Percentiles rank a stretch among this genome's conserved stretches.
Evolutionary conservation across 37 sponge, comb jelly and placozoan species (phyloP).

Genomic region (Chondrosia reniformis): DNA sequence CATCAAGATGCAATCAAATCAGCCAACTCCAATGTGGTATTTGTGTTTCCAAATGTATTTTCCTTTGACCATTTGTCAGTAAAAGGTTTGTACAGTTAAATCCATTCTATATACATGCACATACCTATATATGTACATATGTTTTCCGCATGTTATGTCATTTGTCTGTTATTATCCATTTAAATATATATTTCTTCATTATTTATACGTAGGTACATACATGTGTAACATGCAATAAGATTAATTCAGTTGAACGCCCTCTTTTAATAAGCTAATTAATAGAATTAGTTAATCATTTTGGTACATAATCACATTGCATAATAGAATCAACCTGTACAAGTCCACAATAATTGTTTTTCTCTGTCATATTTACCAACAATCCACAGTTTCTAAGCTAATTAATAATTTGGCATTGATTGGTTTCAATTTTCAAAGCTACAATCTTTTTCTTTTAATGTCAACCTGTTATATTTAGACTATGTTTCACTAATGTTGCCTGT

Average conservation of each 20-base stretch:
- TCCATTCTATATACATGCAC: not conserved
- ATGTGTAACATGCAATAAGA: not conserved
- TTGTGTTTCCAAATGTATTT: too few relatives aligned
- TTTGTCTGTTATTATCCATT: not conserved
- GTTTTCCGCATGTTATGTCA: too few relatives aligned
- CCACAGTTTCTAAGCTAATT: not conserved
- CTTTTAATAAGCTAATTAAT: not conserved
- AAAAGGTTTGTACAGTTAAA: not conserved
- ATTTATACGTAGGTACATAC: not conserved
- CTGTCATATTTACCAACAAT: not conserved
- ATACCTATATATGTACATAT: conserved; percentile 14
- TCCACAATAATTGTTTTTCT: not conserved
- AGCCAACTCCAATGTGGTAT: too few relatives aligned
- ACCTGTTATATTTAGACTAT: too few relatives aligned
- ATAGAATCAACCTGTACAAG: not conserved
- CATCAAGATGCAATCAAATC: too few relatives aligned
- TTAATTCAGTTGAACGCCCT: not conserved
- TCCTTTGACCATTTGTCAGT: not conserved
- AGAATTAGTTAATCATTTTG: not conserved
- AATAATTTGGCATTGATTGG: too few relatives aligned
- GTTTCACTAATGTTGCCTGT: too few relatives aligned
- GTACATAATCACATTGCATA: not conserved
- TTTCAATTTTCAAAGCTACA: too few relatives aligned
- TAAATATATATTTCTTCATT: not conserved
- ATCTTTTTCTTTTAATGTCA: too few relatives aligned